Conservation (phyloP, 2,797 vertebrate species). For the Paramormyrops hopkinsi region DNA sequence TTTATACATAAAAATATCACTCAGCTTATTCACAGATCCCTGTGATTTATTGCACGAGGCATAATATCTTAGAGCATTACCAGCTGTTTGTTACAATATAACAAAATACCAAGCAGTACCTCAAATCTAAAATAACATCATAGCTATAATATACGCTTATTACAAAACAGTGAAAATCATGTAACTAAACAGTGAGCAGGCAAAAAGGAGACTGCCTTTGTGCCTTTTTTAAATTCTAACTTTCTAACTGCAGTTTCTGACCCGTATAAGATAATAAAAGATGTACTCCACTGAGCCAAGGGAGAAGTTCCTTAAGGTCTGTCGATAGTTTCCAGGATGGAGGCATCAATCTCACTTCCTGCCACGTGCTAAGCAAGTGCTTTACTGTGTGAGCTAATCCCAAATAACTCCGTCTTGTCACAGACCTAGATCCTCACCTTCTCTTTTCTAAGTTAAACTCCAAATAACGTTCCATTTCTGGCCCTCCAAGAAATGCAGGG, state of each 20-base stretch:
- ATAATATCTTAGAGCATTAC: not conserved
- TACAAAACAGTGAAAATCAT: not conserved
- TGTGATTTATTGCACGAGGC: not conserved
- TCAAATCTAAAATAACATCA: not conserved
- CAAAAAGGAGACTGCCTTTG: not conserved
- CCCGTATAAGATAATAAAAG: not conserved
- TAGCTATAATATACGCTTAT: not conserved
- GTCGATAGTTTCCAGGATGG: not conserved
- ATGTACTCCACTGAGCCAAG: not conserved
- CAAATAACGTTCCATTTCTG: not conserved
- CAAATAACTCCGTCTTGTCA: not conserved
- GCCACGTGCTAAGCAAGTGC: not conserved
- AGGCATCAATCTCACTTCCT: not conserved
- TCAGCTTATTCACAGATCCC: not conserved
- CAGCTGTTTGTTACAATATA: not conserved
- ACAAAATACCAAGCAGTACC: not conserved
- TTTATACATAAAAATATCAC: slow-evolving; percentile 6
- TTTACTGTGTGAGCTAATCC: not conserved
- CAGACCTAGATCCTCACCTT: not conserved
- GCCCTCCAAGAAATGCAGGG: not conserved
- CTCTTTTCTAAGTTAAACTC: not conserved
- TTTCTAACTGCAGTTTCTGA: not conserved
- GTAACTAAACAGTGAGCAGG: not conserved
- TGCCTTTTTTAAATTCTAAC: not conserved
- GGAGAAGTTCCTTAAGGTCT: not conserved